Conservation (phyloP, 2,888 invertebrate species). For the Oegoconia quadripuncta region DNA sequence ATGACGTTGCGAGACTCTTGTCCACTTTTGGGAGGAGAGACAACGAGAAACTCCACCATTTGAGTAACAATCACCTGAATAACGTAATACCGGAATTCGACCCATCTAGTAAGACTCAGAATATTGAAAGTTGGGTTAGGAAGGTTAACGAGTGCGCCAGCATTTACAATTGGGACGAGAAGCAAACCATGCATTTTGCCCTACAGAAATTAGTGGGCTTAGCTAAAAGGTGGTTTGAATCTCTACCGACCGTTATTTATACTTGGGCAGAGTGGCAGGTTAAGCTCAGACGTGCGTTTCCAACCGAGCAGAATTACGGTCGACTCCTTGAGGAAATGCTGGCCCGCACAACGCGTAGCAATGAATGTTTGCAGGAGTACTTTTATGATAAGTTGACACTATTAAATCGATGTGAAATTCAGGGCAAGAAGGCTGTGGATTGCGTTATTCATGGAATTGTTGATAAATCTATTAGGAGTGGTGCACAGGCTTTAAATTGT, state of each 20-base stretch:
- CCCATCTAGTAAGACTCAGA: slow-evolving; percentile 10
- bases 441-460: slow-evolving; percentile 22
- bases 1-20: background rate
- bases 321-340: slow-evolving; percentile 20
- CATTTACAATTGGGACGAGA: slow-evolving; percentile 21
- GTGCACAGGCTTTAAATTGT: slow-evolving; percentile 20
- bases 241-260: slow-evolving; percentile 12
- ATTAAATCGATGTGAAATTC: slow-evolving; percentile 18
- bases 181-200: slow-evolving; percentile 20
- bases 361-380: slow-evolving; percentile 17
- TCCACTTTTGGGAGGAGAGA: background rate
- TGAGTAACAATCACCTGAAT: slow-evolving; percentile 2
- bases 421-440: slow-evolving; percentile 22
- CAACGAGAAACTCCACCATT: background rate
- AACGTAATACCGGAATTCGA: slow-evolving; percentile 11
- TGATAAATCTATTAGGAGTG: slow-evolving; percentile 16
- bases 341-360: slow-evolving; percentile 6
- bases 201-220: slow-evolving; percentile 16
- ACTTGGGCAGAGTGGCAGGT: slow-evolving; percentile 22
- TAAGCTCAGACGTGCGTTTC: slow-evolving; percentile 19
- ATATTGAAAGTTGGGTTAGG: slow-evolving; percentile 12
- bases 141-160: slow-evolving; percentile 13
- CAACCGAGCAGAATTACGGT: slow-evolving; percentile 21
- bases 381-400: slow-evolving; percentile 20
- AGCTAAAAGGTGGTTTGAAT: slow-evolving; percentile 20